phyloP scores from a whole-genome alignment of 2,888 invertebrate species.

The Polylopha cassiicola region DNA sequence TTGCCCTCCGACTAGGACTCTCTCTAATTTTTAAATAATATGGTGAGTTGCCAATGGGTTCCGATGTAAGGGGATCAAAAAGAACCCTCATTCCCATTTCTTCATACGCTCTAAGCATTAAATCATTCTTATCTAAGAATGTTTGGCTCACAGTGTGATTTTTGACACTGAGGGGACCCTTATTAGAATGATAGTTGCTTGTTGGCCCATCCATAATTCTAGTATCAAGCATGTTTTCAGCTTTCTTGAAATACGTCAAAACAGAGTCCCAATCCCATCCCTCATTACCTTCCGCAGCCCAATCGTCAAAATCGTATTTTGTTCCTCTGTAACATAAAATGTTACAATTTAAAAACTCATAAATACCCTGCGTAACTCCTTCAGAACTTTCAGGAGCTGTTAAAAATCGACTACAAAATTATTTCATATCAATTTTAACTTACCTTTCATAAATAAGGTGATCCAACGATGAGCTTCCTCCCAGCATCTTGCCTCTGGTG shows the following conservation, averaged over 20 bases:
- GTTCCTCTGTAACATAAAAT: not conserved
- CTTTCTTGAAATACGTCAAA: constrained; percentile 45
- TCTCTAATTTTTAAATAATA: constrained; percentile 3
- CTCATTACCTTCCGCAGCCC: constrained; percentile 80
- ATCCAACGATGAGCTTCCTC: constrained; percentile 49
- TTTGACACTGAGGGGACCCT: constrained; percentile 14
- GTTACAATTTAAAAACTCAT: constrained; percentile 23
- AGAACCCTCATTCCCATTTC: constrained; percentile 7
- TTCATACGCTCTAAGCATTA: constrained; percentile 30
- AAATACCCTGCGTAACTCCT: too few relatives aligned
- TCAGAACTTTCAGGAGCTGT: too few relatives aligned
- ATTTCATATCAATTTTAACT: too few relatives aligned
- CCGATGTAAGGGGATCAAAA: constrained; percentile 3
- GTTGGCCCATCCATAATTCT: constrained; percentile 29
- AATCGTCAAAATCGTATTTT: constrained; percentile 63
- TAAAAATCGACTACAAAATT: too few relatives aligned
- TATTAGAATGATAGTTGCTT: constrained; percentile 31
- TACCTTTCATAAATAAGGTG: constrained; percentile 29
- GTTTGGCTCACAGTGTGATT: constrained; percentile 31
- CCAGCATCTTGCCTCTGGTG: constrained; percentile 79
- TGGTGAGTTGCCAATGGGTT: constrained; percentile 5
- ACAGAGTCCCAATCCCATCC: constrained; percentile 48
- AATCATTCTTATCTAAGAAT: constrained; percentile 44
- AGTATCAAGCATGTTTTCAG: constrained; percentile 34
- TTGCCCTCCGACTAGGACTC: constrained; percentile 2